These are phyloP conservation scores for Hylaeus anthracinus DNA, from an alignment of 1,140 invertebrate species.

Conservation along the genomic window DNA sequence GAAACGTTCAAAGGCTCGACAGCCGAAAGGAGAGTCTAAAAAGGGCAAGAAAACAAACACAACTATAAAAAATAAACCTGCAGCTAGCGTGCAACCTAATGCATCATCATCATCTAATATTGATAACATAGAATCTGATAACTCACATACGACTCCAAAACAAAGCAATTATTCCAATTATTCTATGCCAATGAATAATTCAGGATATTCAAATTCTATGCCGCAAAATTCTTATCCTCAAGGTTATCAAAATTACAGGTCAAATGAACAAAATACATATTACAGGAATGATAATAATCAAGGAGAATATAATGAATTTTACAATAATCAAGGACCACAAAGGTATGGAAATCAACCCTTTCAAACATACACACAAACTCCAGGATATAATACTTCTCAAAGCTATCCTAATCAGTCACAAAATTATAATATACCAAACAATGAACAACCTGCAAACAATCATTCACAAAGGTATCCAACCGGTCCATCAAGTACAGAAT, in stretches of 20 bases:
- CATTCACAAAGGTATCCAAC: slow-evolving; percentile 65
- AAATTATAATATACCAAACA: slow-evolving; percentile 64
- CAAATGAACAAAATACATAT: slow-evolving; percentile 72
- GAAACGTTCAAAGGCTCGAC: slow-evolving; percentile 75
- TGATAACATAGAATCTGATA: slow-evolving; percentile 60
- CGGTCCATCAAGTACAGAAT: slow-evolving; percentile 62
- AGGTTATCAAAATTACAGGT: slow-evolving; percentile 72
- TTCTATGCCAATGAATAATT: slow-evolving; percentile 62
- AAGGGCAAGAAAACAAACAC: slow-evolving; percentile 75
- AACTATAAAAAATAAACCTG: slow-evolving; percentile 82
- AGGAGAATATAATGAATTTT: slow-evolving; percentile 74
- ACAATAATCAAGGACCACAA: slow-evolving; percentile 74
- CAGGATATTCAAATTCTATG: slow-evolving; percentile 62
- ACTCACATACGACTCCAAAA: slow-evolving; percentile 49
- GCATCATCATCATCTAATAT: slow-evolving; percentile 72
- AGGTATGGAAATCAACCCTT: slow-evolving; percentile 72
- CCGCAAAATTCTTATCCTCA: slow-evolving; percentile 61
- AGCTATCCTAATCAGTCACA: slow-evolving; percentile 67
- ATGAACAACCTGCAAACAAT: slow-evolving; percentile 66
- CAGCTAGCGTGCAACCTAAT: slow-evolving; percentile 86
- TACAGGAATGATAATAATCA: slow-evolving; percentile 70
- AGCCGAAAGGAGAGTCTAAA: slow-evolving; percentile 75
- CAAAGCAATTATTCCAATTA: slow-evolving; percentile 72
- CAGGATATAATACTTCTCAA: slow-evolving; percentile 65
- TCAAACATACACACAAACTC: slow-evolving; percentile 69